These are phyloP conservation scores for Drosophila burlai DNA, from an alignment of 1,140 invertebrate species.

Conservation along the genomic window DNA sequence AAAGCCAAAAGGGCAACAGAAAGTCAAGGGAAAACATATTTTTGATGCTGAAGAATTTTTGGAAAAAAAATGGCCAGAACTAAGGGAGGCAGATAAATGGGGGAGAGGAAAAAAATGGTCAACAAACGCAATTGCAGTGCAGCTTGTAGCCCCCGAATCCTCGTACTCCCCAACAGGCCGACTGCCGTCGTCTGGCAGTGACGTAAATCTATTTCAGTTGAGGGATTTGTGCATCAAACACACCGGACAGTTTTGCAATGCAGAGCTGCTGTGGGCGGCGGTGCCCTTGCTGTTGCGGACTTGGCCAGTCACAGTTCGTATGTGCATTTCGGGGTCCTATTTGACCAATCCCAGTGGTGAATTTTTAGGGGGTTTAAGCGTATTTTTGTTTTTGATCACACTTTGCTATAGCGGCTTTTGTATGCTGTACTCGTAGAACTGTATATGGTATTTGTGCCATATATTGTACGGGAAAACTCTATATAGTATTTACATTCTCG, in stretches of 20 bases:
- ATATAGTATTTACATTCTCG: background rate
- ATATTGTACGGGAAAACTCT: background rate
- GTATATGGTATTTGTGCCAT: background rate
- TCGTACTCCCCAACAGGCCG: background rate
- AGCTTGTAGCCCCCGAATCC: conserved; percentile 18
- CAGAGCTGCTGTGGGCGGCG: conserved; percentile 40
- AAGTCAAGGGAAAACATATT: conserved; percentile 55
- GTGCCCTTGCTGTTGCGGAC: conserved; percentile 40
- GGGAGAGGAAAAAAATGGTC: conserved; percentile 59
- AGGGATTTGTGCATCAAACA: conserved; percentile 81
- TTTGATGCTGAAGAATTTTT: conserved; percentile 79
- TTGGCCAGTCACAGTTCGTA: conserved; percentile 62
- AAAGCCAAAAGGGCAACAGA: conserved; percentile 22
- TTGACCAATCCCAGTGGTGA: conserved; percentile 4
- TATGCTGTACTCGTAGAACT: background rate
- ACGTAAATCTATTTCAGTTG: conserved; percentile 83
- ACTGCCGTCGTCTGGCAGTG: conserved; percentile 69
- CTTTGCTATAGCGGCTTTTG: conserved; percentile 17
- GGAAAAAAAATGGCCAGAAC: conserved; percentile 72
- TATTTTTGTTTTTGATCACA: conserved; percentile 46
- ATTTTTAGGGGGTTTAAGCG: conserved; percentile 21
- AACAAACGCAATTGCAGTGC: conserved; percentile 65
- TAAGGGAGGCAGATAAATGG: conserved; percentile 35
- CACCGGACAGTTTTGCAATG: conserved; percentile 78
- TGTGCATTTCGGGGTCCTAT: conserved; percentile 53